Evolutionary conservation across 2,113 vertebrate species (phyloP), one percentile per base, ranked within the genome.

Genomic region (Mungos mungo): DNA sequence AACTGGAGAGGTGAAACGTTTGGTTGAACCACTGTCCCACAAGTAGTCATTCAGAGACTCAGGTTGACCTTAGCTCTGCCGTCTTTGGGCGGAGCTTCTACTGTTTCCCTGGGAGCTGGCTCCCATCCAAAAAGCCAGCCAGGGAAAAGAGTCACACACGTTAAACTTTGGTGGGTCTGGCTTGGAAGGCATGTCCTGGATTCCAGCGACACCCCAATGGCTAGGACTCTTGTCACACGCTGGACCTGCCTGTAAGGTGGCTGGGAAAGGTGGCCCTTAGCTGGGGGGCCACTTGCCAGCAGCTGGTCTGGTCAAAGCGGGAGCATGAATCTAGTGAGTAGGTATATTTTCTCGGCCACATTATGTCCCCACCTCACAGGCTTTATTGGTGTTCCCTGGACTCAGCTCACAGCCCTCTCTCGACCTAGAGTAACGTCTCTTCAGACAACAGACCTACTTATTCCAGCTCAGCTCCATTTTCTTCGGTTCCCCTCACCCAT

Each of bases 231-330:
- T 3, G 31, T 35, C 45, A 31, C 12, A 23, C 5, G n/a, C 13
- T 79, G 60, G 2, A 7, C 0, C 29, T 21, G 15, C 27, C n/a
- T 31, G 14, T 21, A 65, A 47, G 3, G 5, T 11, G 3, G 1
- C 31, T 45, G 19, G 71, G 25, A 60, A 27, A 45, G 15, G 2
- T 18, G 1, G 13, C 68, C 38, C 9, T 18, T 35, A 27, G 29
- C 3, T 15, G 31, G 66, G 8, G 6, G 27, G 79, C 12, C 18
- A 13, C 4, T 45, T 71, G 27, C 29, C n/a, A 65, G 81, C 52
- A 65, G 33, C 1, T 4, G 29, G 11, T 80, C 80, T 6, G 6
- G 54, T 41, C 15, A n/a, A 50, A 76, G 2, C 31, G 0, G 11
- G 7, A 52, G 3, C 47, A 16, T 21, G 27, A 19, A 4, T 52